phyloP scores from a whole-genome alignment of 35 echinoderm and acorn worm genomes.

The Holothuria glaberrima region DNA sequence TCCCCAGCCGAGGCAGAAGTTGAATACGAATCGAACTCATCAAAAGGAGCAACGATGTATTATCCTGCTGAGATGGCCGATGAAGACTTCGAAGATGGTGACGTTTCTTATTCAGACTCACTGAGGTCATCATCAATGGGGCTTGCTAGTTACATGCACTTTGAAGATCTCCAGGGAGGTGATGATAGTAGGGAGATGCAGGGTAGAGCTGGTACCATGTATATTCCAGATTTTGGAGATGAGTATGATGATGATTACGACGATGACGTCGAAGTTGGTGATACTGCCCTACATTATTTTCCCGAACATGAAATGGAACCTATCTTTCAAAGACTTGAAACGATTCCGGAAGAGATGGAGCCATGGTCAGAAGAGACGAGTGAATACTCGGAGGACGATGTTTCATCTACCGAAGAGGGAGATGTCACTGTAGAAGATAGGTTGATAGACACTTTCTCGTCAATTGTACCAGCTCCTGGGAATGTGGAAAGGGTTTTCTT shows the following conservation, averaged over 20 bases:
- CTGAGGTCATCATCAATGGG: not conserved
- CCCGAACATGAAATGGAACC: slow-evolving; percentile 34
- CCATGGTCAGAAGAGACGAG: slow-evolving; percentile 37
- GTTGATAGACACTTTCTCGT: slow-evolving; percentile 2
- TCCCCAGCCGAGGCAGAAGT: slow-evolving; percentile 6
- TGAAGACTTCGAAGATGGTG: slow-evolving; percentile 12
- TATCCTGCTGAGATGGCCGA: slow-evolving; percentile 31
- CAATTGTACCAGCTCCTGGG: not conserved
- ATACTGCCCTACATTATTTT: slow-evolving; percentile 33
- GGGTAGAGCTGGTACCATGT: slow-evolving; percentile 51
- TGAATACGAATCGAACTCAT: not conserved
- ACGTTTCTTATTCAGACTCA: not conserved
- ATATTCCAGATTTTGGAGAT: slow-evolving; percentile 36
- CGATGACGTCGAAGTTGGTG: slow-evolving; percentile 49
- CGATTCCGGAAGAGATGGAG: slow-evolving; percentile 47
- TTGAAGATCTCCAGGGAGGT: not conserved
- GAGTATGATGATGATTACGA: slow-evolving; percentile 53
- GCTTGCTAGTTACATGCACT: slow-evolving; percentile 33
- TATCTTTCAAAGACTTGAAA: slow-evolving; percentile 42
- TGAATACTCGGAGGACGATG: slow-evolving; percentile 27
- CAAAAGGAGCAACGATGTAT: slow-evolving; percentile 31
- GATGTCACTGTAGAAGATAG: slow-evolving; percentile 22
- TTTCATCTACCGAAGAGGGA: slow-evolving; percentile 32
- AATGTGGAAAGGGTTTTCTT: slow-evolving; percentile 13
- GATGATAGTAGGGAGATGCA: not conserved